Conservation (phyloP, 2,113 vertebrate genomes). For the Todiramphus saurophagus region DNA sequence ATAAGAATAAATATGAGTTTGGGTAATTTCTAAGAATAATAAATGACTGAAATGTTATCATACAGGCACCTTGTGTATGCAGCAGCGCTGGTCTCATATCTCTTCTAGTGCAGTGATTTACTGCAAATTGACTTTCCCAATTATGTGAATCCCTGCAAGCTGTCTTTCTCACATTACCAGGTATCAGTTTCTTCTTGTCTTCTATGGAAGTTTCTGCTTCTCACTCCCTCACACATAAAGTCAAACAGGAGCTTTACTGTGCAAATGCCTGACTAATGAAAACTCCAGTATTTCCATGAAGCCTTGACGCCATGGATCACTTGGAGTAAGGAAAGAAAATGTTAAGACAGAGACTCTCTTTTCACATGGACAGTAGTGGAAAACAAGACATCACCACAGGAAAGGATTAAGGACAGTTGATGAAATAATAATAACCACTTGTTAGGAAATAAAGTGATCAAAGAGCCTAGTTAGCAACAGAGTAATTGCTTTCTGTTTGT, state of each 20-base stretch:
- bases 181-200: background rate
- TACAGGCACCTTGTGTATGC: fast-evolving
- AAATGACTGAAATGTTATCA: background rate
- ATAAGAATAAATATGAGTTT: background rate
- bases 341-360: background rate
- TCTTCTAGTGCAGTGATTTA: background rate
- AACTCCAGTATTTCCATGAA: background rate
- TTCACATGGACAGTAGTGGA: background rate
- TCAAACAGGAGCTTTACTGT: background rate
- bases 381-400: background rate
- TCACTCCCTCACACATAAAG: background rate
- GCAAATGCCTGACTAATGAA: background rate
- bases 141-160: background rate
- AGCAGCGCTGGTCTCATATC: fast-evolving
- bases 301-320: background rate
- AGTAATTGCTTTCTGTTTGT: background rate
- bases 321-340: background rate
- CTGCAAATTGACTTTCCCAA: background rate
- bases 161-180: background rate
- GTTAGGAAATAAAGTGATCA: background rate
- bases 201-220: background rate
- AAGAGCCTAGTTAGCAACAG: background rate
- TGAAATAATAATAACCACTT: background rate
- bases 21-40: background rate
- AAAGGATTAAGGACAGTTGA: background rate